phyloP scores from a whole-genome alignment of 2,113 vertebrate species.

The Neogobius melanostomus region DNA sequence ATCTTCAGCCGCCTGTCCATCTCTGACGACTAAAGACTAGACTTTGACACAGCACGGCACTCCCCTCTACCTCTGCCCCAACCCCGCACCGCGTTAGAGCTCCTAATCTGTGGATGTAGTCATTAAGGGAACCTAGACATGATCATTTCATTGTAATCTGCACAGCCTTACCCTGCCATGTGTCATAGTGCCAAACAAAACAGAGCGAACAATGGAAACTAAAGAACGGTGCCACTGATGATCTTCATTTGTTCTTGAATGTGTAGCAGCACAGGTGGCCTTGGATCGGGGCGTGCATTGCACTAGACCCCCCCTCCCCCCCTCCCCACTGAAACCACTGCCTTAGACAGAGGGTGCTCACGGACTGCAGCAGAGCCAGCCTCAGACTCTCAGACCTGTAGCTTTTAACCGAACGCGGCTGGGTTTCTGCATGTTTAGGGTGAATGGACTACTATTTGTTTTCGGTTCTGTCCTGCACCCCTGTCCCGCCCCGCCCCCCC shows the following conservation, averaged over 20 bases:
- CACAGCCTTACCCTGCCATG: conserved; percentile 55
- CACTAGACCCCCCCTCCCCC: conserved; percentile 78
- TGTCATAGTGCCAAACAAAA: conserved; percentile 80
- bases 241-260: conserved; percentile 66
- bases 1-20: conserved; percentile 99
- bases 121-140: conserved; percentile 73
- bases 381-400: conserved; percentile 66
- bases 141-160: conserved; percentile 50
- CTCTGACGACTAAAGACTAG: conserved; percentile 87
- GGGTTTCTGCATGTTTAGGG: conserved; percentile 75
- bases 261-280: conserved; percentile 78
- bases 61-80: conserved; percentile 71
- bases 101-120: conserved; percentile 57
- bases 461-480: conserved; percentile 51
- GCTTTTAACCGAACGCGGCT: conserved; percentile 67
- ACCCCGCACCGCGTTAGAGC: conserved; percentile 40
- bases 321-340: conserved; percentile 66
- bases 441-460: conserved; percentile 80
- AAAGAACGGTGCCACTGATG: conserved; percentile 71
- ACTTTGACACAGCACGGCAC: conserved; percentile 66
- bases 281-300: conserved; percentile 74
- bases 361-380: conserved; percentile 68
- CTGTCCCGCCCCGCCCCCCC: conserved; percentile 8
- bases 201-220: conserved; percentile 68
- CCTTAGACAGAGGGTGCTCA: conserved; percentile 67